Percentiles rank a stretch among this genome's conserved stretches.
These are phyloP conservation scores for Nomada ferruginata DNA, from an alignment of 2,888 invertebrate genomes.

Conservation along the genomic window DNA sequence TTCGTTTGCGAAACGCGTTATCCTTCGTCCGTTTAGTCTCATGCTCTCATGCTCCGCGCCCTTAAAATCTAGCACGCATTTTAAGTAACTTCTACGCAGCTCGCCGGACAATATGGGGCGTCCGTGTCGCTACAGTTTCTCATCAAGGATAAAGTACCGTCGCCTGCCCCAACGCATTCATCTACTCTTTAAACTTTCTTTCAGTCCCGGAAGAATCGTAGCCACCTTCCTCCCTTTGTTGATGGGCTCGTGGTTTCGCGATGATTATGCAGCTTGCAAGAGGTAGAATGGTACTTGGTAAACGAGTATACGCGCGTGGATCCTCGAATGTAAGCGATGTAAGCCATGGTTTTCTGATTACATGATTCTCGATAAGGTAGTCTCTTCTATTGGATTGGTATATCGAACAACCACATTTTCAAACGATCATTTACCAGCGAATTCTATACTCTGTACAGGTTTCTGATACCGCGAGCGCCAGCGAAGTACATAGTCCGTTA, in stretches of 20 bases:
- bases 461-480: too few species aligned
- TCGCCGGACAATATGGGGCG: background rate
- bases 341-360: background rate
- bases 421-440: background rate
- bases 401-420: background rate
- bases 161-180: slow-evolving; percentile 6
- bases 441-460: background rate
- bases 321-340: slow-evolving; percentile 9
- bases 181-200: slow-evolving; percentile 25
- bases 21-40: background rate
- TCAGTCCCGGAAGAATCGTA: slow-evolving; percentile 1
- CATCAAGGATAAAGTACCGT: background rate
- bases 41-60: too few species aligned
- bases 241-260: slow-evolving; percentile 1
- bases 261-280: slow-evolving; percentile 18
- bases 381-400: background rate
- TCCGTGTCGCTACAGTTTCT: background rate
- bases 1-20: background rate
- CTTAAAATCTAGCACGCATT: too few species aligned
- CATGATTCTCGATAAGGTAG: slow-evolving; percentile 11
- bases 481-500: too few species aligned
- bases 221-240: background rate
- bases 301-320: slow-evolving; percentile 10
- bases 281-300: background rate
- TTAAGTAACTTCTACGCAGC: background rate